Evolutionary conservation across 53 echinoderm and acorn worm genomes (phyloP), one percentile per base, ranked within the genome.

Genomic region (Crossaster papposus): DNA sequence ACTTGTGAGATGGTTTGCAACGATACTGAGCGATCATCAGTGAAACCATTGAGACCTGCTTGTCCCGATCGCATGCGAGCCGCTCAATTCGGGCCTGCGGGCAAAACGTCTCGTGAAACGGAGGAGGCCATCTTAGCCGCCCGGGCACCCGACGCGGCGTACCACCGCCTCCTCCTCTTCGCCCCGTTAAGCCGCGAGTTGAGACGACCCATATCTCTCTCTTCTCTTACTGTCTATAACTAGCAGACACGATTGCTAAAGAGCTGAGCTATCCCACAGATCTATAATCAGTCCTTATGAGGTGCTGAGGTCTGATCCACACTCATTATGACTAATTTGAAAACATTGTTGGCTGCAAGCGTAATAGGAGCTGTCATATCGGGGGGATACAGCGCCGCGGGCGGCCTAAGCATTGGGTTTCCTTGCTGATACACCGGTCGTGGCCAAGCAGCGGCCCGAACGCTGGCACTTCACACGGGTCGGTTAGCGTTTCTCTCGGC

Each of bases 271-370:
- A 83, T 83, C 83, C 83, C 30, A 87, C 87, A 76, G 87, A 87
- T 87, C 87, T 77, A 87, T 87, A 87, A 87, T 87, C 76, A 87
- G 87, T 72, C 76, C 87, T 87, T 87, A 87, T 54, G 87, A 87
- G 87, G 87, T 87, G 87, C 76, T 72, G 87, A 87, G 78, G 91
- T 84, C 85, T 91, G 91, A 91, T 91, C 85, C 91, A 70, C 52
- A 51, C 84, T 91, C 85, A 91, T 91, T 84, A 91, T 91, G 91
- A 91, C 91, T 91, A 91, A 91, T 91, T 91, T 91, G 84, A 91
- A 78, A 91, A 85, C 84, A 91, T 84, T 77, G 91, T 78, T 90
- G 90, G 82, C 73, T 90, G 90, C 50, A 26, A 73, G 79, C 50
- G 91, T 84, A 91, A 91, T 79, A 72, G 68, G 83, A 91, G 84